Base-by-base conservation (phyloP, 2,797 vertebrate species). In the Holocentrus rufus region DNA sequence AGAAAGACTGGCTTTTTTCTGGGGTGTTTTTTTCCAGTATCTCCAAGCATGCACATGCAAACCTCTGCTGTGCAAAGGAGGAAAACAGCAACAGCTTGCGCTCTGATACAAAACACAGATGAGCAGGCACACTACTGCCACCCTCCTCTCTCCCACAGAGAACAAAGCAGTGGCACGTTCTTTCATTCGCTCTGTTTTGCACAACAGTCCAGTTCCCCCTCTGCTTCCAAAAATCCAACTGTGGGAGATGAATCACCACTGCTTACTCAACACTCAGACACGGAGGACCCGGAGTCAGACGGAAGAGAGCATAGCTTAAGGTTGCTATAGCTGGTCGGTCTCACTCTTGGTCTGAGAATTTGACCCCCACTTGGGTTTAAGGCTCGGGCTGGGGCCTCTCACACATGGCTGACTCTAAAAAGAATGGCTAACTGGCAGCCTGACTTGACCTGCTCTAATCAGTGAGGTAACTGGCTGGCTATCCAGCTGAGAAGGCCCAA, bases 231-330 rank as follows among this genome's bases (percentile, higher is more conserved):
- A 76, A 83, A 71, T 60, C 60, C 44, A 74, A 72, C 81, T 62
- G 63, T 50, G 18, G 63, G 66, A 60, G 82, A 75, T 89, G 85
- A 92, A 79, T 90, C 85, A 89, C 68, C 60, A 56, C 59, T 63
- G 5, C 80, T 80, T 79, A 80, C 79, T 85, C 75, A 79, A 87
- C 75, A 76, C 75, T 69, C 30, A 74, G 60, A 74, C 67, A 59
- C 0, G 2, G 22, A 42, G 3, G n/a, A 42, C 58, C 46, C n/a
- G 63, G 44, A 69, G 55, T 65, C 27, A 69, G 31, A 65, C 9
- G 75, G 47, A 70, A 31, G 68, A 82, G 60, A 69, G 57, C 15
- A 25, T 23, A 69, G 67, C 72, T 80, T 74, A 62, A 36, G 23
- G 72, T 77, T 76, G 49, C 63, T 67, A 18, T 34, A 25, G 61